Percentiles rank a stretch among this genome's conserved stretches.
Conservation (phyloP, 2,113 vertebrate genomes). For the Rhinolophus ferrumequinum region DNA sequence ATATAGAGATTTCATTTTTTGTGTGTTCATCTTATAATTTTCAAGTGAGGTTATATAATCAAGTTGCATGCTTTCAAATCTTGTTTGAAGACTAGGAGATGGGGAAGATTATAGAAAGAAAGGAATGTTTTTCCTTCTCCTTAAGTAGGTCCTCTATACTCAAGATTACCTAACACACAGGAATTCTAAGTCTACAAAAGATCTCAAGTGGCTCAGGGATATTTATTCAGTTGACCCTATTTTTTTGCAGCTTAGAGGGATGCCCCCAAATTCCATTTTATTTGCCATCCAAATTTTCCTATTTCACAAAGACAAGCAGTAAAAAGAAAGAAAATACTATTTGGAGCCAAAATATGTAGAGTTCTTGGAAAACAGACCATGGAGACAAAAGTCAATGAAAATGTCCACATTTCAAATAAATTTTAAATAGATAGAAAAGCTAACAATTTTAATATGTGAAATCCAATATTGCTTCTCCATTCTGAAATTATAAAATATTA, state of each 20-base stretch:
- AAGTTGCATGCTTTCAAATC: constrained; percentile 58
- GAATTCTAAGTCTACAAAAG: background rate
- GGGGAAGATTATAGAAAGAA: background rate
- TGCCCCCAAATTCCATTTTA: background rate
- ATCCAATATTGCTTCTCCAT: background rate
- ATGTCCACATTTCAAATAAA: constrained; percentile 19
- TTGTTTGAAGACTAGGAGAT: constrained; percentile 6
- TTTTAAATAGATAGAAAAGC: constrained; percentile 41
- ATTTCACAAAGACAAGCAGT: background rate
- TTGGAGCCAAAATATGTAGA: background rate
- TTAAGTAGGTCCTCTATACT: background rate
- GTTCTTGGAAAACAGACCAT: background rate
- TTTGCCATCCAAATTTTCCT: background rate
- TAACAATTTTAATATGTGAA: constrained; percentile 23
- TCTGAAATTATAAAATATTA: constrained; percentile 23
- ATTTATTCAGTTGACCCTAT: background rate
- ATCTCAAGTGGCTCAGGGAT: background rate
- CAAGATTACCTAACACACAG: background rate
- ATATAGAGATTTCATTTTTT: constrained; percentile 16
- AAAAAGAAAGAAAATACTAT: constrained; percentile 10
- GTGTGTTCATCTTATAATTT: constrained; percentile 4
- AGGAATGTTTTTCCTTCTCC: background rate
- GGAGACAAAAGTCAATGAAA: constrained; percentile 41
- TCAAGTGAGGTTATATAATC: constrained; percentile 37
- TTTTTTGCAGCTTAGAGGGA: background rate